Base-by-base conservation (phyloP, 2,888 invertebrate genomes). In the Conus canariensis region DNA sequence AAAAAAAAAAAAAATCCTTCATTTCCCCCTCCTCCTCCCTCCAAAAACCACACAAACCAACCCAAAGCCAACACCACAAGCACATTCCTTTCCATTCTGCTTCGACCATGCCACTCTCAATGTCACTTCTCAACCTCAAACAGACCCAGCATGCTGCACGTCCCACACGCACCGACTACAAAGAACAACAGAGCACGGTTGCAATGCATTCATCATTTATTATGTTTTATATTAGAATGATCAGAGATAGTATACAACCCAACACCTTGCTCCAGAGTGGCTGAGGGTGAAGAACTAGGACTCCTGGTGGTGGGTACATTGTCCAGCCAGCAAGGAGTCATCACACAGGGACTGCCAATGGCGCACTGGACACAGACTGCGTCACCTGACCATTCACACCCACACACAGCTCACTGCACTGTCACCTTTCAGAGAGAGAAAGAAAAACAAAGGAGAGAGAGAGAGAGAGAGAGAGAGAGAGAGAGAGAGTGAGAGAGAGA, bases 211-310 rank as follows among this genome's bases (percentile, higher is more conserved):
- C 30, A 88, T 88, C 88, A 88, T 90, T 90, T 87, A 87, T 90
- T 80, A 82, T 60, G 82, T 88, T 60, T 80, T 45, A 87, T 86
- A 88, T 80, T 83, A 80, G 88, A 90, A 83, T 90, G 59, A 90
- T 90, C 90, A 90, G 82, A 90, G 90, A 88, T 88, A 64, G 88
- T 88, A 82, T 88, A 60, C 88, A 87, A 87, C 80, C 90, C 90
- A 86, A 87, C 90, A 90, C 90, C 90, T 88, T 88, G 88, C 45
- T 80, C 80, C 59, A 14, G 30, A 30, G 30, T 30, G 30, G 74
- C 80, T 88, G 77, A 88, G 30, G 74, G 74, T 74, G 70, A 70
- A 86, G 16, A 64, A 64, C 16, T 60, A 60, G 45, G 12, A n/a
- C 25, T 30, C 14, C 30, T 2, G 30, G 10, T 77, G 77, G 30